Percentiles rank a stretch among this genome's conserved stretches.
Evolutionary conservation across 2,888 invertebrate species (phyloP).

Genomic region (Lepas anatifera): DNA sequence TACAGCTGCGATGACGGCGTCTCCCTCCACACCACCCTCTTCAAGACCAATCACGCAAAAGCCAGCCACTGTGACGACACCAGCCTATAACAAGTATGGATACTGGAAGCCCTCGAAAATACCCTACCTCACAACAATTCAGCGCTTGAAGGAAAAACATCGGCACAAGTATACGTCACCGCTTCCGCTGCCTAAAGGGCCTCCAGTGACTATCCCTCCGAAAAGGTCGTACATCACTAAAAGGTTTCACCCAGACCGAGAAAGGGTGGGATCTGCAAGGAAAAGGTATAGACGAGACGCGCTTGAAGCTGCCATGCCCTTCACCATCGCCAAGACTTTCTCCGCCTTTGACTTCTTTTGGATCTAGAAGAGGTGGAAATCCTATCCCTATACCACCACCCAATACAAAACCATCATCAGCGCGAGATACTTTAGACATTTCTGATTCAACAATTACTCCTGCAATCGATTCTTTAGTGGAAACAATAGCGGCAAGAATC

Average conservation of each 20-base stretch:
- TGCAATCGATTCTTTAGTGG: not conserved
- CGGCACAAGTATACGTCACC: not conserved
- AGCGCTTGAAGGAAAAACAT: not conserved
- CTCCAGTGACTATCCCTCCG: not conserved
- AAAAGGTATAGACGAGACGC: not conserved
- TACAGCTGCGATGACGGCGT: no score
- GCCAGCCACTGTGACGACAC: no score
- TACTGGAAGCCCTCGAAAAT: not conserved
- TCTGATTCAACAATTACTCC: no score
- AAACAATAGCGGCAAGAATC: not conserved
- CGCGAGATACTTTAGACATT: no score
- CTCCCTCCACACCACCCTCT: no score
- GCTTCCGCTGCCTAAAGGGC: not conserved
- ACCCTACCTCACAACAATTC: not conserved
- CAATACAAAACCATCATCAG: no score
- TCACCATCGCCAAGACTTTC: not conserved
- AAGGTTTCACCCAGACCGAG: not conserved
- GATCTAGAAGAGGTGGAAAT: no score
- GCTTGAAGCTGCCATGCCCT: not conserved
- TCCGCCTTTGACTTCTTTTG: no score
- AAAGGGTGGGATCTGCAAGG: not conserved
- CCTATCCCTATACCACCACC: no score
- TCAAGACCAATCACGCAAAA: no score
- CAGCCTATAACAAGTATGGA: not conserved
- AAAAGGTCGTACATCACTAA: not conserved